Conservation (phyloP, 2,888 invertebrate species). For the Osmoderma eremita region DNA sequence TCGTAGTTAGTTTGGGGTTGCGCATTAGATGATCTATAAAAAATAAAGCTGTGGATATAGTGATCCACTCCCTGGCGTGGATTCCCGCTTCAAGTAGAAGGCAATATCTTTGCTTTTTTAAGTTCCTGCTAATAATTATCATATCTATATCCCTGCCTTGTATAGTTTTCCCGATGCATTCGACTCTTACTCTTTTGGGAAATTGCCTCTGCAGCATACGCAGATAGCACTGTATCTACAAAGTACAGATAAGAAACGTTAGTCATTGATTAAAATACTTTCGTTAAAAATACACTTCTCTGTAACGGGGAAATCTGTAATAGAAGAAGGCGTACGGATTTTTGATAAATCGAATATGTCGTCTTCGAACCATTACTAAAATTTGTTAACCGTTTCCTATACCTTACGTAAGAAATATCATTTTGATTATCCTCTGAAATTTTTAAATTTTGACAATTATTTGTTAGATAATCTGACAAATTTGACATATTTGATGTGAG, state of each 20-base stretch:
- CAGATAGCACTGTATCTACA: conserved; percentile 47
- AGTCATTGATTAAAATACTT: background rate
- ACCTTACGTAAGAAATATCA: no score
- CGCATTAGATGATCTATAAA: conserved; percentile 47
- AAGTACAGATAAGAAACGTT: conserved; percentile 20
- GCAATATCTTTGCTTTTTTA: conserved; percentile 36
- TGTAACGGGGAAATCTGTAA: conserved; percentile 44
- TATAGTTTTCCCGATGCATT: conserved; percentile 46
- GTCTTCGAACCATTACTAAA: conserved; percentile 17
- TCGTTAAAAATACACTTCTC: conserved; percentile 30
- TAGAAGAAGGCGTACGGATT: conserved; percentile 42
- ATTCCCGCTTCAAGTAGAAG: conserved; percentile 50
- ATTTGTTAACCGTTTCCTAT: background rate
- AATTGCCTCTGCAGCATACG: conserved; percentile 37
- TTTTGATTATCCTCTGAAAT: background rate
- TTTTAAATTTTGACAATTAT: background rate
- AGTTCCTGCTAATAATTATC: conserved; percentile 43
- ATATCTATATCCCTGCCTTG: conserved; percentile 49
- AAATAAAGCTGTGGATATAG: conserved; percentile 48
- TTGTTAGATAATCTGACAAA: background rate
- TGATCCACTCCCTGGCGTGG: conserved; percentile 52
- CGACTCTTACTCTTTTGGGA: conserved; percentile 44
- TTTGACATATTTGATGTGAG: background rate
- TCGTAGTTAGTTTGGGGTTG: conserved; percentile 41
- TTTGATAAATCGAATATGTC: conserved; percentile 20